These are phyloP conservation scores for Pomacea maculata DNA, from an alignment of 1,140 invertebrate genomes.

Conservation along the genomic window DNA sequence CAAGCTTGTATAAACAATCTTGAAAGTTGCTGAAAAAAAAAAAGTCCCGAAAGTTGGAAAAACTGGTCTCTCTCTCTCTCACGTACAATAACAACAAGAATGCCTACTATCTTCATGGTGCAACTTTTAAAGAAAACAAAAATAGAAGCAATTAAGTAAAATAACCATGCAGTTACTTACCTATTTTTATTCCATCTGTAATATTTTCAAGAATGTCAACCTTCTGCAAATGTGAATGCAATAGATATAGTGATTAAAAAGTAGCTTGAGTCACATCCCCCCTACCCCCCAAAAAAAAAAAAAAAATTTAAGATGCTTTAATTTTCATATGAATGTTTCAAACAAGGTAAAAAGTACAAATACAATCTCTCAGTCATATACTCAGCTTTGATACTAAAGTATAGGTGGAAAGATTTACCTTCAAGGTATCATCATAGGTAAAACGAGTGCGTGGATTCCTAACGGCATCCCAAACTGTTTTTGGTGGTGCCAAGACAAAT, in stretches of 20 bases:
- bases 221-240: conserved; percentile 48
- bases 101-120: too few relatives aligned
- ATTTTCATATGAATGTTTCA: neutral
- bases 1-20: too few relatives aligned
- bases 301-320: neutral
- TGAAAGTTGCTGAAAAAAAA: too few relatives aligned
- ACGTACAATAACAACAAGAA: too few relatives aligned
- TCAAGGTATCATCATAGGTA: conserved; percentile 62
- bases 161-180: conserved; percentile 35
- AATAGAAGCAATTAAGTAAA: too few relatives aligned
- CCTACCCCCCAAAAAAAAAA: neutral
- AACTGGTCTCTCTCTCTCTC: too few relatives aligned
- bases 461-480: conserved; percentile 56
- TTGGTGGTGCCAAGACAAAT: conserved; percentile 53
- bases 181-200: conserved; percentile 52
- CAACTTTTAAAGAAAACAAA: too few relatives aligned
- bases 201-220: conserved; percentile 56
- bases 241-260: conserved; percentile 18
- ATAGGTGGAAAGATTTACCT: conserved; percentile 38
- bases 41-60: too few relatives aligned
- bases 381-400: too few relatives aligned
- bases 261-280: neutral
- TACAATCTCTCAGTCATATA: too few relatives aligned
- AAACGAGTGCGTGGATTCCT: conserved; percentile 60
- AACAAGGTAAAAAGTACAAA: too few relatives aligned